Evolutionary conservation across 1,140 invertebrate species (phyloP), one percentile per base, ranked within the genome.

Genomic region (Lordiphosa mommai): DNA sequence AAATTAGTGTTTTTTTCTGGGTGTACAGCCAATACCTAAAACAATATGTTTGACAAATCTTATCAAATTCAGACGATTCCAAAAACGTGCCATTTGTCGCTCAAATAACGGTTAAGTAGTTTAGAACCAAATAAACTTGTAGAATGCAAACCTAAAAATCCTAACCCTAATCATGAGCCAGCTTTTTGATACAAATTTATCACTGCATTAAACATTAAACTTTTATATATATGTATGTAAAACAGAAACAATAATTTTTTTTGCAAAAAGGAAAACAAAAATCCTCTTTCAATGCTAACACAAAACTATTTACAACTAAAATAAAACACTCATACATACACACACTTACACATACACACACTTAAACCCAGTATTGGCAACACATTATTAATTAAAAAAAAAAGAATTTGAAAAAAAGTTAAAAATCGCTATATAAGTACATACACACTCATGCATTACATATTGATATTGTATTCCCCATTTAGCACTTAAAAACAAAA

Each of bases 401-500:
- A 43, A 53, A 46, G 56, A 38, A 13, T n/a, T 33, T 7, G 38
- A 17, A 16, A 37, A 36, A 53, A 34, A 20, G 23, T 5, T 27
- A 5, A 27, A n/a, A 41, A 61, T 33, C 41, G 29, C 27, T 12
- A 51, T 8, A 30, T 41, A 20, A 44, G 56, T 20, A 43, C 17
- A 43, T 49, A 70, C 48, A 57, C 34, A 48, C n/a, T 34, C 17
- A 60, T 43, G 43, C 40, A 46, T 27, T 30, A 61, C 49, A 61
- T 47, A 33, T 59, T 57, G 43, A 63, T 73, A 71, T 67, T 40
- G 53, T 68, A 68, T 29, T 66, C 47, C 63, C 52, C 56, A 66
- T 61, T 69, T 69, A 69, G 65, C 47, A 69, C 36, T 68, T 69
- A 69, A 68, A 36, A 61, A 57, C 32, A 52, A 76, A 68, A 33